These are phyloP conservation scores for Xylocampa areola DNA, from an alignment of 2,888 invertebrate species.

Conservation along the genomic window DNA sequence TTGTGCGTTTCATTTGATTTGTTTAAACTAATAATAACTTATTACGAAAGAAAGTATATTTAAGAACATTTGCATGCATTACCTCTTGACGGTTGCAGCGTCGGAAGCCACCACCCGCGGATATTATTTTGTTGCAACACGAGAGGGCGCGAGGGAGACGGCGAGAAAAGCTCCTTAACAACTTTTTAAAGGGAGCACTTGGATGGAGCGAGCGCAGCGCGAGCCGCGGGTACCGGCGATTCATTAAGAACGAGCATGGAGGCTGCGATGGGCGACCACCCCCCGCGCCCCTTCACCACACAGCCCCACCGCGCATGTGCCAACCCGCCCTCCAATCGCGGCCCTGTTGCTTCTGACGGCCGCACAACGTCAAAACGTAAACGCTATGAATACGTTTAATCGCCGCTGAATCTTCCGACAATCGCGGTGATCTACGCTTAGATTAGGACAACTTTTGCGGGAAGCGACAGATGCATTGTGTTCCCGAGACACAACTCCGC, in stretches of 20 bases:
- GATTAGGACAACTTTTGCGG: conserved; percentile 76
- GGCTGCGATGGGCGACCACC: conserved; percentile 77
- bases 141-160: conserved; percentile 83
- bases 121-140: conserved; percentile 75
- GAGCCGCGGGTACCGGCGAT: conserved; percentile 87
- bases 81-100: conserved; percentile 71
- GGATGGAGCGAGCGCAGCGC: conserved; percentile 82
- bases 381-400: conserved; percentile 87
- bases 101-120: conserved; percentile 68
- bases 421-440: conserved; percentile 81
- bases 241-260: conserved; percentile 87
- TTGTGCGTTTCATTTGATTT: conserved; percentile 27
- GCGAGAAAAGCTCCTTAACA: conserved; percentile 77
- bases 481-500: conserved; percentile 59
- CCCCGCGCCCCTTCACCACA: conserved; percentile 65
- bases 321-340: conserved; percentile 76
- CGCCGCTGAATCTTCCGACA: conserved; percentile 81
- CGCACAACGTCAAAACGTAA: conserved; percentile 83
- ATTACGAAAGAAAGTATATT: conserved; percentile 52
- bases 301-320: conserved; percentile 74
- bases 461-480: conserved; percentile 69
- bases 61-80: conserved; percentile 57
- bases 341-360: conserved; percentile 88
- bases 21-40: conserved; percentile 48
- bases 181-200: conserved; percentile 83